phyloP scores from a whole-genome alignment of 2,888 invertebrate species.

The Papilio gigon region DNA sequence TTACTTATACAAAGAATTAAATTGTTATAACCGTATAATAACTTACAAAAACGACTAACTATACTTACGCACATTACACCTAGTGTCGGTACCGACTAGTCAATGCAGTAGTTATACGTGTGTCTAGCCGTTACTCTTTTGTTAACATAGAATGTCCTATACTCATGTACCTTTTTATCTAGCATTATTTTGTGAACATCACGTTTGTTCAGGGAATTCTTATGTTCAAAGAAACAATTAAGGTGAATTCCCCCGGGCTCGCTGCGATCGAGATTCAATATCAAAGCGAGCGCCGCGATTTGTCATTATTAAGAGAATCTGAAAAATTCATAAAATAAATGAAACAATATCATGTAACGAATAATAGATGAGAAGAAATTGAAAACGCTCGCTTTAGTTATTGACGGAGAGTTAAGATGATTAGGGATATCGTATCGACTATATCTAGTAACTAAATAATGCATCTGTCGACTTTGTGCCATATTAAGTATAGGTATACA shows the following conservation, averaged over 20 bases:
- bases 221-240: conserved; percentile 24
- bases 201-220: conserved; percentile 4
- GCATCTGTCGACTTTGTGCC: neutral
- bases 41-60: too few relatives aligned
- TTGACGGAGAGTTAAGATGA: neutral
- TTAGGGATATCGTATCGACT: neutral
- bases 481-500: too few relatives aligned
- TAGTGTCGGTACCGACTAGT: too few relatives aligned
- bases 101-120: too few relatives aligned
- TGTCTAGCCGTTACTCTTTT: too few relatives aligned
- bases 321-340: conserved; percentile 10
- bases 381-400: neutral
- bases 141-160: too few relatives aligned
- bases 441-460: neutral
- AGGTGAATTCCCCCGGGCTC: conserved; percentile 15
- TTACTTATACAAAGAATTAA: neutral
- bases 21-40: too few relatives aligned
- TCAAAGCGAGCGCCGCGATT: conserved; percentile 12
- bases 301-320: conserved; percentile 17
- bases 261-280: conserved; percentile 25
- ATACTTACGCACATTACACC: too few relatives aligned
- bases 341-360: conserved; percentile 5
- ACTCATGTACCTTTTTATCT: neutral
- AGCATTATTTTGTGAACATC: neutral
- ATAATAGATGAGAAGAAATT: neutral